phyloP scores from a whole-genome alignment of 2,113 vertebrate species.

The Rhinolophus sinicus region DNA sequence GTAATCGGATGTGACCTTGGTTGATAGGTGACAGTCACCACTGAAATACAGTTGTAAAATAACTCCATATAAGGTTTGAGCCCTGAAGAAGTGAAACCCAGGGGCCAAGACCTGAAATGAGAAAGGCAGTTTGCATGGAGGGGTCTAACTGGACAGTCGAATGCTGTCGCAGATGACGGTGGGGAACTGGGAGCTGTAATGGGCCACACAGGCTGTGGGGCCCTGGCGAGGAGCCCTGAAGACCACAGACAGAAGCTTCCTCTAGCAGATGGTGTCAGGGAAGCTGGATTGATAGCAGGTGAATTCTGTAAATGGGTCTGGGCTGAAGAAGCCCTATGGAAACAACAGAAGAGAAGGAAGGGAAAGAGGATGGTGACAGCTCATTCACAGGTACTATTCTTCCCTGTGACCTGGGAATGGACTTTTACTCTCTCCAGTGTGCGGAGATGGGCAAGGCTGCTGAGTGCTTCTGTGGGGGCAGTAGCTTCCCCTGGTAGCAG shows the following conservation, averaged over 20 bases:
- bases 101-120: neutral
- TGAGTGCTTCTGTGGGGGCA: neutral
- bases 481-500: neutral
- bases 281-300: neutral
- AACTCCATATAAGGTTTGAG: neutral
- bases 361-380: neutral
- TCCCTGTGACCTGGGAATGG: fast-evolving
- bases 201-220: fast-evolving
- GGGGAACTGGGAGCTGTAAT: neutral
- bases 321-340: neutral
- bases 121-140: neutral
- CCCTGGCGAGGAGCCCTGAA: neutral
- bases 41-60: neutral
- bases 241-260: neutral
- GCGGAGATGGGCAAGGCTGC: neutral
- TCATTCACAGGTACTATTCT: neutral
- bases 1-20: fast-evolving
- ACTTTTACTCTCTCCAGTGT: neutral
- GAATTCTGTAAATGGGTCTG: neutral
- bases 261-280: neutral
- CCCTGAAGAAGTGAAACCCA: neutral
- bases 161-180: neutral
- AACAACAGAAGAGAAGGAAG: neutral
- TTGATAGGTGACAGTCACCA: fast-evolving
- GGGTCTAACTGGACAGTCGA: neutral